Percentiles rank a stretch among this genome's conserved stretches.
Conservation (phyloP, 2,797 vertebrate species). For the Neoniphon sammara region DNA sequence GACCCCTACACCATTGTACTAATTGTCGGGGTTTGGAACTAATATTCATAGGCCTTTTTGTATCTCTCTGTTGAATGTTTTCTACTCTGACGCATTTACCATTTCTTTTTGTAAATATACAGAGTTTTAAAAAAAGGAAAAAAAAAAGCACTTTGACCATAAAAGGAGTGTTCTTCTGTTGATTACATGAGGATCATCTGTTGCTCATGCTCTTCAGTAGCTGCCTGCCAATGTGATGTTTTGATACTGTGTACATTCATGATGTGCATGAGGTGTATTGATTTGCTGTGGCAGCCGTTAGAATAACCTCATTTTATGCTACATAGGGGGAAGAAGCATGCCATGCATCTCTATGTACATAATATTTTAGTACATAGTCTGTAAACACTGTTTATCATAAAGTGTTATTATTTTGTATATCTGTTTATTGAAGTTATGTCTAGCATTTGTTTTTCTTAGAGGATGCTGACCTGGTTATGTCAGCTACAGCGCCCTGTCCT, state of each 20-base stretch:
- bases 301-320: constrained; percentile 60
- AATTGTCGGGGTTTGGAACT: constrained; percentile 31
- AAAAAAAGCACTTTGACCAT: constrained; percentile 67
- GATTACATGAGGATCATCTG: constrained; percentile 57
- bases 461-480: constrained; percentile 19
- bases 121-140: constrained; percentile 30
- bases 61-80: constrained; percentile 66
- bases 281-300: constrained; percentile 60
- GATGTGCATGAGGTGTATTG: constrained; percentile 76
- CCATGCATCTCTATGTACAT: constrained; percentile 63
- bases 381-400: constrained; percentile 64
- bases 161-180: constrained; percentile 52
- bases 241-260: constrained; percentile 72
- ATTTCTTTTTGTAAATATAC: constrained; percentile 61
- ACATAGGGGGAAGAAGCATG: constrained; percentile 70
- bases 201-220: constrained; percentile 62
- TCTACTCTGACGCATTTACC: constrained; percentile 60
- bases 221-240: constrained; percentile 75
- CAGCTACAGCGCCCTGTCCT: constrained; percentile 23
- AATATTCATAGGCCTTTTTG: constrained; percentile 57
- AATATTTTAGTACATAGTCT: constrained; percentile 65
- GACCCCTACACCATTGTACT: constrained; percentile 37
- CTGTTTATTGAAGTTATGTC: constrained; percentile 49
- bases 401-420: constrained; percentile 73
- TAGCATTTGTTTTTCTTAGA: constrained; percentile 36